These are phyloP conservation scores for Neodon shergylaensis DNA, from an alignment of 2,113 vertebrate species.

Conservation along the genomic window DNA sequence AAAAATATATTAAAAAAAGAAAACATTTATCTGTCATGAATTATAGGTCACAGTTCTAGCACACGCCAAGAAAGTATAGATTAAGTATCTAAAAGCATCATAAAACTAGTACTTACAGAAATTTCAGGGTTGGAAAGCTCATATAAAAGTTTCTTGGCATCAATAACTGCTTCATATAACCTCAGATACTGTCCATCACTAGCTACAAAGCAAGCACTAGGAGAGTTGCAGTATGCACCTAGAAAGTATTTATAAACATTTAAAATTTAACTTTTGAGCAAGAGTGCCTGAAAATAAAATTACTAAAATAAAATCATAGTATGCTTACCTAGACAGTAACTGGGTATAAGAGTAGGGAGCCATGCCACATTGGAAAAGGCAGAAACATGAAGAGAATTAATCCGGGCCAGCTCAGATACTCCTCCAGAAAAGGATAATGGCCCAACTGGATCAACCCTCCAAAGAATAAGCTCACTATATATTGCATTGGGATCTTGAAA, in stretches of 20 bases:
- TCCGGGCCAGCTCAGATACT: conserved; percentile 97
- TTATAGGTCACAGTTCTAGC: conserved; percentile 45
- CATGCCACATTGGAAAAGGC: conserved; percentile 98
- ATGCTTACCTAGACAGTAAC: conserved; percentile 95
- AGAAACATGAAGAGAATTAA: conserved; percentile 97
- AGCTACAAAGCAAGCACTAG: conserved; percentile 98
- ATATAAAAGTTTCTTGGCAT: conserved; percentile 96
- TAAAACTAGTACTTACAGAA: conserved; percentile 91
- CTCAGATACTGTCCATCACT: conserved; percentile 96
- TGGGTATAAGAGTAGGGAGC: conserved; percentile 97
- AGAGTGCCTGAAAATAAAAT: conserved; percentile 20
- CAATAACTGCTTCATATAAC: conserved; percentile 97
- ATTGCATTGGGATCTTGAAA: conserved; percentile 93
- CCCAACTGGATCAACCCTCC: conserved; percentile 98
- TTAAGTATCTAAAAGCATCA: conserved; percentile 18
- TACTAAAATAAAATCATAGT: conserved; percentile 43
- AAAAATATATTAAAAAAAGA: background rate
- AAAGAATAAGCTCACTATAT: conserved; percentile 99
- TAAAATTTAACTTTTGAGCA: conserved; percentile 34
- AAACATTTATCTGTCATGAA: conserved; percentile 33
- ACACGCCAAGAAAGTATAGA: conserved; percentile 4
- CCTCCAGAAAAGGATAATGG: conserved; percentile 97
- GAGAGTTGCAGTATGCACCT: conserved; percentile 98
- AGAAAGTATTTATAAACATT: conserved; percentile 74
- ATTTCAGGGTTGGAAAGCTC: conserved; percentile 97